phyloP scores from a whole-genome alignment of 2,888 invertebrate species.

The Philopedon plagiatum region DNA sequence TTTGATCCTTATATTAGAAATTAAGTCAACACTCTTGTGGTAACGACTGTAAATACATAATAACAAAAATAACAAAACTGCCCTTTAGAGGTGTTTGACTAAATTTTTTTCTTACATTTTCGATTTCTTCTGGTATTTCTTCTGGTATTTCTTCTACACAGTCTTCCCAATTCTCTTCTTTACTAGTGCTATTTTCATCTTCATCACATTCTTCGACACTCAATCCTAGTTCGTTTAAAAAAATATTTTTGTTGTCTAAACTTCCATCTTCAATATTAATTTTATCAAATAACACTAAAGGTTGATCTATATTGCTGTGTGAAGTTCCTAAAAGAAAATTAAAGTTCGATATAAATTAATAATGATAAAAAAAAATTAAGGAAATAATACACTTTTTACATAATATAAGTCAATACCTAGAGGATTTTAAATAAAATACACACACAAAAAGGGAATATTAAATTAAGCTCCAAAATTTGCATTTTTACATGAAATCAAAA shows the following conservation, averaged over 20 bases:
- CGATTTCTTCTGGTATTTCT: conserved; percentile 37
- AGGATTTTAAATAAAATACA: no score
- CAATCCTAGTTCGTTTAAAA: conserved; percentile 64
- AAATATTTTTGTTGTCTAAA: conserved; percentile 62
- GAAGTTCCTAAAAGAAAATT: not conserved
- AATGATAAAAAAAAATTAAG: no score
- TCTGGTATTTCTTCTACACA: conserved; percentile 47
- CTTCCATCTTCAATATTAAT: conserved; percentile 45
- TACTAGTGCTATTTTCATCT: conserved; percentile 48
- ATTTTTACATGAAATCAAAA: no score
- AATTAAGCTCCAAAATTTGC: no score
- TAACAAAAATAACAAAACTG: no score
- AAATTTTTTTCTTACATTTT: conserved; percentile 17
- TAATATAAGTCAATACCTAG: not conserved
- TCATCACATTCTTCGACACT: conserved; percentile 60
- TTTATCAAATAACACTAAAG: conserved; percentile 51
- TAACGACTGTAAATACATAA: no score
- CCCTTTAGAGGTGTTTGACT: no score
- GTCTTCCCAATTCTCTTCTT: conserved; percentile 49
- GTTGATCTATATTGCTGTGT: conserved; percentile 54
- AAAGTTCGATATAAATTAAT: no score
- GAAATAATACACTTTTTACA: no score
- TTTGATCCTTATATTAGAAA: no score
- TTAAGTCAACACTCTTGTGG: no score
- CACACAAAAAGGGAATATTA: no score